Evolutionary conservation across 2,797 vertebrate genomes (phyloP).

Genomic region (Pteropus rufus): DNA sequence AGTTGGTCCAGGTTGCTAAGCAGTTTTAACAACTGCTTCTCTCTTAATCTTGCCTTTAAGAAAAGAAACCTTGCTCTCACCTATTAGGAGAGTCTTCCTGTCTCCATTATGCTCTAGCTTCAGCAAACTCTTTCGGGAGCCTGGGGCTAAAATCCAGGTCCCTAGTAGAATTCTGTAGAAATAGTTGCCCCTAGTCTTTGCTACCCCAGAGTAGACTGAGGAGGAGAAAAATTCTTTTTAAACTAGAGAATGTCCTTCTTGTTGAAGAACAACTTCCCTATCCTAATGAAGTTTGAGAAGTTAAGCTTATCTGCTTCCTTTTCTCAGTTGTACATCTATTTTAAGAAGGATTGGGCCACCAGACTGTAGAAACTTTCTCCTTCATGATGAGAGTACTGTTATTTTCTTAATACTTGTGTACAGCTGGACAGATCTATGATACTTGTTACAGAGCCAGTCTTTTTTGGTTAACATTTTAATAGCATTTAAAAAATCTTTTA

Average conservation of each 20-base stretch:
- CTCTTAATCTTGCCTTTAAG: not conserved
- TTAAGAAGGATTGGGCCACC: not conserved
- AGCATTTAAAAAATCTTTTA: not conserved
- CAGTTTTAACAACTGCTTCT: not conserved
- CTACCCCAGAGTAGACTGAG: not conserved
- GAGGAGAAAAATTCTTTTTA: conserved; percentile 15
- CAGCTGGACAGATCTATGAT: not conserved
- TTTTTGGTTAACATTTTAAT: not conserved
- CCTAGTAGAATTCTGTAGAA: not conserved
- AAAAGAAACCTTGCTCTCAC: not conserved
- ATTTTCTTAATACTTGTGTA: not conserved
- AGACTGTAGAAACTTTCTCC: not conserved
- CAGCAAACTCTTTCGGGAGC: not conserved
- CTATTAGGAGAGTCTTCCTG: not conserved
- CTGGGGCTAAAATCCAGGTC: not conserved
- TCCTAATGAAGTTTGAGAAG: not conserved
- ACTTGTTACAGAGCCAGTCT: not conserved
- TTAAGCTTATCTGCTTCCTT: not conserved
- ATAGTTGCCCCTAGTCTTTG: not conserved
- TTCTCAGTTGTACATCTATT: not conserved
- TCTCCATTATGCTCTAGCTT: not conserved
- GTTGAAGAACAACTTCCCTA: not conserved
- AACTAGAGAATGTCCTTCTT: not conserved
- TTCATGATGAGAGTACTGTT: not conserved
- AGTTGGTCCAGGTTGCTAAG: not conserved